Conservation (phyloP, 2,113 vertebrate genomes). For the Tor tambroides region DNA sequence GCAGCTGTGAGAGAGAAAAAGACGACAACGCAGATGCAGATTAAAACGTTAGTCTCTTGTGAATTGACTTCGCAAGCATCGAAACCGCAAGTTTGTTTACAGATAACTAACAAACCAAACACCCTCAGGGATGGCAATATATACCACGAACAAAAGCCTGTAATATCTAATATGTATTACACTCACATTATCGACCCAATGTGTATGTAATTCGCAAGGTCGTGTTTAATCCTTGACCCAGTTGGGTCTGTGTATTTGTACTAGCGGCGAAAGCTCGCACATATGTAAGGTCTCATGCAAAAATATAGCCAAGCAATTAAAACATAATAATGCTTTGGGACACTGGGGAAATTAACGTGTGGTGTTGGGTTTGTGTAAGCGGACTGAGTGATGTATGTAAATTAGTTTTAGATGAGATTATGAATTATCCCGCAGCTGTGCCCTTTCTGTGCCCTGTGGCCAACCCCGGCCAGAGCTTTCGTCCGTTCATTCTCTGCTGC, state of each 20-base stretch:
- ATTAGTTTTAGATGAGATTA: constrained; percentile 7
- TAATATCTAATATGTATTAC: background rate
- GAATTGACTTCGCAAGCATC: background rate
- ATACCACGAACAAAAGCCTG: background rate
- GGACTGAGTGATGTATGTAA: constrained; percentile 17
- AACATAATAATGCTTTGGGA: constrained; percentile 30
- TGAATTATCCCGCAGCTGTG: constrained; percentile 31
- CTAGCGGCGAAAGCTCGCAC: background rate
- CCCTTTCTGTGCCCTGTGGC: constrained; percentile 34
- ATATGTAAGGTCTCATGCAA: background rate
- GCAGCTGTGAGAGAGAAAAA: background rate
- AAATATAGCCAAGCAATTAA: constrained; percentile 40
- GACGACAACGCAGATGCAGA: background rate
- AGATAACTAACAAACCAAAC: background rate
- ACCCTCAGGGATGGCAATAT: background rate
- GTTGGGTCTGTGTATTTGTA: background rate
- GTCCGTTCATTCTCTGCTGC: background rate
- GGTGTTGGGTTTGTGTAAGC: constrained; percentile 27
- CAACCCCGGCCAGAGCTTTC: background rate
- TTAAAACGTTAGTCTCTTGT: background rate
- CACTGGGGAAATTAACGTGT: constrained; percentile 46
- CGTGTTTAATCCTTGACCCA: background rate
- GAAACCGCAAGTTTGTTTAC: background rate
- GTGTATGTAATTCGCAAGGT: background rate
- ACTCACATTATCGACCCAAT: background rate